These are phyloP conservation scores for Cheilosia variabilis DNA, from an alignment of 2,888 invertebrate species.

Conservation along the genomic window DNA sequence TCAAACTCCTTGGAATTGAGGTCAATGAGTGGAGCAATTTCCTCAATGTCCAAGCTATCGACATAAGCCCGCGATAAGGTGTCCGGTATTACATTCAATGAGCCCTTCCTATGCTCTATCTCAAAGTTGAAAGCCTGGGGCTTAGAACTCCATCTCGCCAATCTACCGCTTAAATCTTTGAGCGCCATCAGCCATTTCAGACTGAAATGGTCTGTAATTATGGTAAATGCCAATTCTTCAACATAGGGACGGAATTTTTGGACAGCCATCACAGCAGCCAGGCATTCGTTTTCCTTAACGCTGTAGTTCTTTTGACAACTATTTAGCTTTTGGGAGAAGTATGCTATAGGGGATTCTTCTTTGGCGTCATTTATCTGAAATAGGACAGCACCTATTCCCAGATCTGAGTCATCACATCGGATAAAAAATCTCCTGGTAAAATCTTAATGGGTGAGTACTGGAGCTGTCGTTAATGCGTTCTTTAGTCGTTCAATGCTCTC, in stretches of 20 bases:
- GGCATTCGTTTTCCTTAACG: slow-evolving; percentile 45
- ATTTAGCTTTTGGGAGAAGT: no score
- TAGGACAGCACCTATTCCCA: slow-evolving; percentile 47
- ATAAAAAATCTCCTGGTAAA: slow-evolving; percentile 58
- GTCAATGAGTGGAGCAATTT: no score
- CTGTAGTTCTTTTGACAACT: no score
- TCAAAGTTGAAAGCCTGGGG: slow-evolving; percentile 69
- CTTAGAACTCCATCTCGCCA: slow-evolving; percentile 76
- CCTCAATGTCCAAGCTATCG: slow-evolving; percentile 5
- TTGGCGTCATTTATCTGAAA: slow-evolving; percentile 41
- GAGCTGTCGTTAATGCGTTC: slow-evolving; percentile 45
- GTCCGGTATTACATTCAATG: slow-evolving; percentile 21
- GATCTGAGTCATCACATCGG: slow-evolving; percentile 61
- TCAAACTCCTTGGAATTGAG: slow-evolving; percentile 15
- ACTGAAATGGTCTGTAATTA: slow-evolving; percentile 77
- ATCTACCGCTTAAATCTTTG: slow-evolving; percentile 76
- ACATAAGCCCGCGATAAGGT: not conserved
- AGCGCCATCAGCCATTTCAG: slow-evolving; percentile 74
- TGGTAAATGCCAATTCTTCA: slow-evolving; percentile 47
- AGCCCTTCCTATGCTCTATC: slow-evolving; percentile 77
- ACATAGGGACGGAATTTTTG: slow-evolving; percentile 56
- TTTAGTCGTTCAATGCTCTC: slow-evolving; percentile 50
- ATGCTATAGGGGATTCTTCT: slow-evolving; percentile 27
- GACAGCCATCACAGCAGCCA: slow-evolving; percentile 33
- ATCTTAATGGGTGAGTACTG: slow-evolving; percentile 57